These are phyloP conservation scores for Thamnaconus septentrionalis DNA, from an alignment of 2,113 vertebrate species.

Conservation along the genomic window DNA sequence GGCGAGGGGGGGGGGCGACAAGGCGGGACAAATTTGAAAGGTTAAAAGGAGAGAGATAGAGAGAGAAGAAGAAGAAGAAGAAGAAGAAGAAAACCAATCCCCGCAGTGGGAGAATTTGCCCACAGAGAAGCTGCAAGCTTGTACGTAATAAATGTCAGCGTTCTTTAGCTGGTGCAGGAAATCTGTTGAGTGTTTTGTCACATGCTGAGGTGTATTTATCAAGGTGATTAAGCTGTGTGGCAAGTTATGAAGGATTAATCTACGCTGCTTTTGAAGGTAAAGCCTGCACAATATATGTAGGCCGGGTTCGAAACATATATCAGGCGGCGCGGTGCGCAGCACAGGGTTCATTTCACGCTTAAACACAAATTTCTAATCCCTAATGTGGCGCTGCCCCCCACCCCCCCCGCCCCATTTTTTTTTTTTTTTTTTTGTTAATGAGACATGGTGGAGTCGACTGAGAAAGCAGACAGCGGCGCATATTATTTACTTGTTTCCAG, in stretches of 20 bases:
- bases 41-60: background rate
- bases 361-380: constrained; percentile 61
- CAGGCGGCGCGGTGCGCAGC: constrained; percentile 17
- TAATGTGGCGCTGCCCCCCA: constrained; percentile 40
- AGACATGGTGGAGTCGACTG: constrained; percentile 59
- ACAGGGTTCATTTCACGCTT: constrained; percentile 64
- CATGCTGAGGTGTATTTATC: constrained; percentile 29
- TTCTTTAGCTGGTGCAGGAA: background rate
- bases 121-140: too few species aligned
- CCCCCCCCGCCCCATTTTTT: constrained; percentile 4
- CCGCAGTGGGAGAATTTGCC: too few species aligned
- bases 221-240: constrained; percentile 5
- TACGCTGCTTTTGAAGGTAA: constrained; percentile 31
- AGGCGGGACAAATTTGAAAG: constrained; percentile 25
- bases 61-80: too few species aligned
- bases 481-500: constrained; percentile 65
- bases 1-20: constrained; percentile 31
- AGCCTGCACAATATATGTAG: constrained; percentile 19
- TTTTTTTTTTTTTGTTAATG: constrained; percentile 62
- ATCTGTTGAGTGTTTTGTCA: background rate
- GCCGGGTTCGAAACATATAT: constrained; percentile 35
- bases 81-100: constrained; percentile 1
- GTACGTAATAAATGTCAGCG: too few species aligned
- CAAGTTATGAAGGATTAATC: constrained; percentile 36
- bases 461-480: constrained; percentile 46